These are phyloP conservation scores for Gallinago paraguaiae DNA, from an alignment of 2,113 vertebrate species.

Conservation along the genomic window DNA sequence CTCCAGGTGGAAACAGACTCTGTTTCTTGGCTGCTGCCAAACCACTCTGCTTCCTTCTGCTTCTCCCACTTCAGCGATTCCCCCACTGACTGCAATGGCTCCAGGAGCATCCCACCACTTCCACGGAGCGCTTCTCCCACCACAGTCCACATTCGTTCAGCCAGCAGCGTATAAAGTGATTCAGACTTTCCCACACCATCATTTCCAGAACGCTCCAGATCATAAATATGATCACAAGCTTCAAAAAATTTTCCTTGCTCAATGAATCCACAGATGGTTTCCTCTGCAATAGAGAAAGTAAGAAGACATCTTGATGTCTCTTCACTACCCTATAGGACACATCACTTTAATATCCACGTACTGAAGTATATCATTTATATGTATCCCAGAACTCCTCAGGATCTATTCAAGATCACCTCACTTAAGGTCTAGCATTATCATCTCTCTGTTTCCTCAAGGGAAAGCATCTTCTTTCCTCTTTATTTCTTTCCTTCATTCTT, in stretches of 20 bases:
- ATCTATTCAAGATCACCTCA: background rate
- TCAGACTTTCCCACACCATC: background rate
- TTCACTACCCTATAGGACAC: background rate
- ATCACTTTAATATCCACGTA: background rate
- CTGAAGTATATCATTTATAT: background rate
- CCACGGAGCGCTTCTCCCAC: background rate
- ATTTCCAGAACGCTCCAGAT: background rate
- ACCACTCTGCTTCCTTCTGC: background rate
- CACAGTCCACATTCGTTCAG: slow-evolving; percentile 41
- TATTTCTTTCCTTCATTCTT: background rate
- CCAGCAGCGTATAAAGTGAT: background rate
- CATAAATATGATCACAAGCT: slow-evolving; percentile 38
- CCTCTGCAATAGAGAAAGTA: slow-evolving; percentile 47
- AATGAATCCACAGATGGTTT: slow-evolving; percentile 33
- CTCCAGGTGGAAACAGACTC: background rate
- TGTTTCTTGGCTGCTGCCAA: accelerated
- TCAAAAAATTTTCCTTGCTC: slow-evolving; percentile 46
- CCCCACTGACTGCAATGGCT: background rate
- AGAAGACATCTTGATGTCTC: background rate
- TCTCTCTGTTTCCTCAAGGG: background rate
- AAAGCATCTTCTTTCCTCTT: background rate
- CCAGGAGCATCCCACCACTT: background rate
- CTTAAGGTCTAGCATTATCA: background rate
- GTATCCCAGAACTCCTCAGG: background rate
- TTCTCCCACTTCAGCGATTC: slow-evolving; percentile 22